Evolutionary conservation across 2,888 invertebrate species (phyloP).

Genomic region (Lysandra coridon): DNA sequence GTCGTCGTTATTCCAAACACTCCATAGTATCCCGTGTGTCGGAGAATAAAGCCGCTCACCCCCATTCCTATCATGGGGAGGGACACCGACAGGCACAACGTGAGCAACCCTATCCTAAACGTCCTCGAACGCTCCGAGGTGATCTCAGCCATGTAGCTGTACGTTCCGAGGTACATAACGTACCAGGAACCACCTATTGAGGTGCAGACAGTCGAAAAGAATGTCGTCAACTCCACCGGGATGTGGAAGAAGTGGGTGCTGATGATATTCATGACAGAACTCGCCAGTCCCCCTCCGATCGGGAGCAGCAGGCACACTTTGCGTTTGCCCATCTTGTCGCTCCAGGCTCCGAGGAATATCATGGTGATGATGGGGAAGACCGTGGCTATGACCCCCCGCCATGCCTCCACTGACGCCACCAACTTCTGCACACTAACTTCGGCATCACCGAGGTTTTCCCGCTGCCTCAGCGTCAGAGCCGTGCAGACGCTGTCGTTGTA

Average conservation of each 20-base stretch:
- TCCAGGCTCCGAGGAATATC: conserved; percentile 83
- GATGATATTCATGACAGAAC: conserved; percentile 71
- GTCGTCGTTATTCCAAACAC: conserved; percentile 67
- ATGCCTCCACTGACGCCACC: conserved; percentile 77
- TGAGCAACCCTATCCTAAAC: conserved; percentile 79
- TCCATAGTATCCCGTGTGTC: conserved; percentile 72
- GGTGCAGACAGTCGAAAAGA: conserved; percentile 76
- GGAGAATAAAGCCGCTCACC: conserved; percentile 64
- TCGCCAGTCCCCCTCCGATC: conserved; percentile 76
- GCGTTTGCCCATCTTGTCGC: conserved; percentile 79
- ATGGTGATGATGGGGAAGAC: conserved; percentile 76
- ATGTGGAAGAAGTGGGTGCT: conserved; percentile 79
- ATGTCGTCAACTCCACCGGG: conserved; percentile 75
- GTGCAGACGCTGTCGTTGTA: conserved; percentile 86
- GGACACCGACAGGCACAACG: conserved; percentile 69
- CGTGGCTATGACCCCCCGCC: conserved; percentile 79
- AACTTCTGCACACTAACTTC: conserved; percentile 83
- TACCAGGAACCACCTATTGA: conserved; percentile 79
- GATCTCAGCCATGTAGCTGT: conserved; percentile 82
- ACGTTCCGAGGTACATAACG: conserved; percentile 79
- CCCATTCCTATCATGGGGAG: conserved; percentile 70
- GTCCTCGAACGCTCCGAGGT: conserved; percentile 80
- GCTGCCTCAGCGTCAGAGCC: conserved; percentile 84
- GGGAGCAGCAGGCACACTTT: conserved; percentile 82
- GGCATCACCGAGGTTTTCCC: conserved; percentile 83